Base-by-base conservation (phyloP, 2,888 invertebrate genomes). In the Gisinianus flammeolus region DNA sequence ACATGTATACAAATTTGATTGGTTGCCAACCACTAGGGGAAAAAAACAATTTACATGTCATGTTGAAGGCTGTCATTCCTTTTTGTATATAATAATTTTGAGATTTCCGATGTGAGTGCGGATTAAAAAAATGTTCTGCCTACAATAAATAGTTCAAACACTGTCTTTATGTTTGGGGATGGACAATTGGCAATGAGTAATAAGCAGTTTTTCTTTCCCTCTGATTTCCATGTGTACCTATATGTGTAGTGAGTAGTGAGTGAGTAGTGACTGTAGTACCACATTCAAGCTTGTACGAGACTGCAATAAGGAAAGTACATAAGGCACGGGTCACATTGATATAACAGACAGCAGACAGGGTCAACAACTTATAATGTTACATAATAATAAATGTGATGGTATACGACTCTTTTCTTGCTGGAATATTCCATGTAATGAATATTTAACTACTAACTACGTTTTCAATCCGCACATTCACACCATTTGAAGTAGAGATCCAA, bases 281-380 rank as follows among this genome's bases (percentile, higher is more conserved):
- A 44, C 19, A 44, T 44, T n/a, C 62, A n/a, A n/a, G 16, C 62
- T 22, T 62, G 8, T 26, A 62, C 16, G 22, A 62, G 58, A 58
- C 12, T 62, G 62, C 24, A 62, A n/a, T n/a, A 62, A 62, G 12
- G 44, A n/a, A n/a, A 16, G 44, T 67, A 31, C 22, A n/a, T 67
- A 67, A 19, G 30, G n/a, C n/a, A n/a, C 62, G 26, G 24, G 26
- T 26, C 26, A 24, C 22, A n/a, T 10, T 31, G 67, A 22, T 33
- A 31, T 31, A 10, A 33, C 4, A 33, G 33, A 31, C 22, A 67
- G n/a, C 31, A 8, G 30, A 2, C 16, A 26, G 8, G 31, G 66
- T 66, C 66, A 66, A 67, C 31, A 67, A 31, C 67, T 67, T 31
- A 67, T 30, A n/a, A 66, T 8, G 35, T 12, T 44, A 6, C 19